Percentiles rank a stretch among this genome's conserved stretches.
These are phyloP conservation scores for Columba livia DNA, from an alignment of 2,113 vertebrate species.

Conservation along the genomic window DNA sequence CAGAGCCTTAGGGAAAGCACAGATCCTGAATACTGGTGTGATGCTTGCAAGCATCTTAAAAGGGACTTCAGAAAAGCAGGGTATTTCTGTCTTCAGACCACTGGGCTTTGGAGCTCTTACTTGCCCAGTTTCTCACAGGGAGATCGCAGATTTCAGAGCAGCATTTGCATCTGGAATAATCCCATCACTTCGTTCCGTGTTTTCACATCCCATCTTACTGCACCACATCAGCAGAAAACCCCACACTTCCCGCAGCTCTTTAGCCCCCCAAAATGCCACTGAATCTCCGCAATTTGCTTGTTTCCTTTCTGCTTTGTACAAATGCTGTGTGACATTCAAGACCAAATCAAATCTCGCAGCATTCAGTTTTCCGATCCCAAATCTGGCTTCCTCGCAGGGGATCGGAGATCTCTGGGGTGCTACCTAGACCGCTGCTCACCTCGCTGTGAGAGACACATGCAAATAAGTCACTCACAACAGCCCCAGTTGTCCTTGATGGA, in stretches of 20 bases:
- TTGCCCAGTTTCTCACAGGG: not conserved
- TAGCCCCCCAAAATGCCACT: not conserved
- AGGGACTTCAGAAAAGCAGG: constrained; percentile 15
- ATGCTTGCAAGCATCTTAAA: constrained; percentile 23
- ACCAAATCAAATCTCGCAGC: rapidly evolving
- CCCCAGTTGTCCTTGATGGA: not conserved
- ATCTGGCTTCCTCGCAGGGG: not conserved
- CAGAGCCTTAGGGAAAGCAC: constrained; percentile 51
- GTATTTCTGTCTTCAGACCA: not conserved
- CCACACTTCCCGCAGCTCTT: not conserved
- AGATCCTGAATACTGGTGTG: constrained; percentile 23
- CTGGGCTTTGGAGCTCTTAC: not conserved
- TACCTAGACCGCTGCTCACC: not conserved
- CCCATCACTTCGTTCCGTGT: not conserved
- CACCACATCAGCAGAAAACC: not conserved
- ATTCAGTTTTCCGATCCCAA: not conserved
- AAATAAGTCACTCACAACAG: not conserved
- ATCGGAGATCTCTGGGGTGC: not conserved
- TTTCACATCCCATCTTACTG: not conserved
- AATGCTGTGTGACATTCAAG: rapidly evolving
- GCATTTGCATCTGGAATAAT: not conserved
- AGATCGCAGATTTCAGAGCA: not conserved
- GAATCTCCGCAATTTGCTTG: not conserved
- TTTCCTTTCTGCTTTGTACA: not conserved
- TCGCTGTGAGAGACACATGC: not conserved